Percentiles rank a stretch among this genome's conserved stretches.
Evolutionary conservation across 2,888 invertebrate genomes (phyloP).

Genomic region (Steinernema hermaphroditum): DNA sequence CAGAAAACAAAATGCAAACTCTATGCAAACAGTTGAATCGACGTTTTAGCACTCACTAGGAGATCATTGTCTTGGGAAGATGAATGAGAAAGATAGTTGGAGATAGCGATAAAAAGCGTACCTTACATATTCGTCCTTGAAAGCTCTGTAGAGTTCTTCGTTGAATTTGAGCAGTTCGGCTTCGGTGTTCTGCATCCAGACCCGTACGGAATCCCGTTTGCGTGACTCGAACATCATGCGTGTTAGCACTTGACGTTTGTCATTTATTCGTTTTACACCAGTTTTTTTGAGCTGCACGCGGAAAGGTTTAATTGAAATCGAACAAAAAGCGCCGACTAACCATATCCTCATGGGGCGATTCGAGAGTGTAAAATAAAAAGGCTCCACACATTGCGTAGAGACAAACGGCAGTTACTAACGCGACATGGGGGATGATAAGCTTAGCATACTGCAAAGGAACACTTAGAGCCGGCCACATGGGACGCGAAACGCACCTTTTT

Average conservation of each 20-base stretch:
- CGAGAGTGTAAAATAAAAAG: conserved; percentile 62
- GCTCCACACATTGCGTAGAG: conserved; percentile 65
- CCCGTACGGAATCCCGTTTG: conserved; percentile 39
- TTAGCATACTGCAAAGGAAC: conserved; percentile 53
- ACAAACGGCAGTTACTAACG: conserved; percentile 63
- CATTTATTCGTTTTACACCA: conserved; percentile 51
- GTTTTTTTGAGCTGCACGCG: conserved; percentile 47
- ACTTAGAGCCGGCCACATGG: neutral
- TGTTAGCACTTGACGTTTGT: conserved; percentile 49
- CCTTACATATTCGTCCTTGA: conserved; percentile 65
- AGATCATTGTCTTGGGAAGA: too few relatives aligned
- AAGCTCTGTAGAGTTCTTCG: conserved; percentile 60
- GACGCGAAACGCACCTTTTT: conserved; percentile 33
- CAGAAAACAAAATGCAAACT: too few relatives aligned
- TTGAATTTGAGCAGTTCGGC: conserved; percentile 54
- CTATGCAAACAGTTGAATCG: too few relatives aligned
- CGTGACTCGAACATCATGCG: conserved; percentile 45
- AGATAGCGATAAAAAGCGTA: conserved; percentile 36
- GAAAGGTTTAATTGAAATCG: neutral
- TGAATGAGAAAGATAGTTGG: too few relatives aligned
- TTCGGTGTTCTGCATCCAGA: conserved; percentile 54
- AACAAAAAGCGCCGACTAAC: conserved; percentile 38
- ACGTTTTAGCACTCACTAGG: too few relatives aligned
- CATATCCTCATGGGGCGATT: conserved; percentile 64
- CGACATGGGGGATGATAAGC: conserved; percentile 65